Conservation (phyloP, 2,888 invertebrate genomes). For the Cosmia pyralina region DNA sequence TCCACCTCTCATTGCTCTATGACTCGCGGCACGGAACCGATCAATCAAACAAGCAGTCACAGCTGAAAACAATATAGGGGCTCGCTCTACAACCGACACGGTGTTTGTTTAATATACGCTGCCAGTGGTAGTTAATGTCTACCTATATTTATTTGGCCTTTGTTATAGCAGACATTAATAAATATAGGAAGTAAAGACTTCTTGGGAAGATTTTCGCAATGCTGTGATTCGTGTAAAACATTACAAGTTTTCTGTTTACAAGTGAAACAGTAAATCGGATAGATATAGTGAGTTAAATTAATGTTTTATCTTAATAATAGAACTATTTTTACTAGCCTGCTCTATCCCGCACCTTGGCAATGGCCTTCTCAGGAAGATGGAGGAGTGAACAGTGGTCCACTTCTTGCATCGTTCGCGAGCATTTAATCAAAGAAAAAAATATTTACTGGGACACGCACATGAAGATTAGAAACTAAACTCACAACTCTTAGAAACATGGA, state of each 20-base stretch:
- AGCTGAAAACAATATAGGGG: slow-evolving; percentile 75
- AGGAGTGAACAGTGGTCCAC: background rate
- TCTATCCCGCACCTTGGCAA: background rate
- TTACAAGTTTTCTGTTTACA: background rate
- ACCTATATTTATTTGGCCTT: slow-evolving; percentile 6
- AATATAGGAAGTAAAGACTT: background rate
- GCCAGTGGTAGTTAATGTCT: slow-evolving; percentile 5
- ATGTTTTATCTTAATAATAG: too few relatives aligned
- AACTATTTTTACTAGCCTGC: background rate
- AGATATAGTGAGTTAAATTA: background rate
- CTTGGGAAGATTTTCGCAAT: background rate
- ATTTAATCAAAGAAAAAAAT: background rate
- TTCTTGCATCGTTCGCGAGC: background rate
- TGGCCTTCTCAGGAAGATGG: background rate
- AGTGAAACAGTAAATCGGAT: background rate
- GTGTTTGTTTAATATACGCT: slow-evolving; percentile 49
- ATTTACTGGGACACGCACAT: background rate
- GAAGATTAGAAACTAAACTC: background rate
- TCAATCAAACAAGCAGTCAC: slow-evolving; percentile 73
- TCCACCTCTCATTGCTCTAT: slow-evolving; percentile 29
- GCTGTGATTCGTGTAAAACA: background rate
- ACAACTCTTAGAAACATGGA: background rate
- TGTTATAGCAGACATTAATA: background rate
- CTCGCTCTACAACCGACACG: slow-evolving; percentile 61
- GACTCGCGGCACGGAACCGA: slow-evolving; percentile 67